phyloP scores from a whole-genome alignment of 2,113 vertebrate genomes.

The Apteryx mantelli region DNA sequence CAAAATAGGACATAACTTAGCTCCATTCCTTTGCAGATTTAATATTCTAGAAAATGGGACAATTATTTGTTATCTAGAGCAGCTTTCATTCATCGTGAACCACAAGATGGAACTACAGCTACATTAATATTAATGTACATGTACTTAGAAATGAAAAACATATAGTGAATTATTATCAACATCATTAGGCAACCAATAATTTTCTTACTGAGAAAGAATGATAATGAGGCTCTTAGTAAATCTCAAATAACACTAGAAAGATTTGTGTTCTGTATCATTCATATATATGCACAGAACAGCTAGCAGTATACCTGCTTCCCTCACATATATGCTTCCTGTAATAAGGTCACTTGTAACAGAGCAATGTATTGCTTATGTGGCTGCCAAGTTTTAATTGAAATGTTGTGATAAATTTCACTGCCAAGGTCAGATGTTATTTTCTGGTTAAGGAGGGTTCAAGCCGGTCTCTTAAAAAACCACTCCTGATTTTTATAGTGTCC shows the following conservation, averaged over 20 bases:
- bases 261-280: neutral
- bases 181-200: neutral
- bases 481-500: slow-evolving; percentile 83
- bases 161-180: slow-evolving; percentile 1
- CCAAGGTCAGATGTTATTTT: slow-evolving; percentile 82
- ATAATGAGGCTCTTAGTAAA: slow-evolving; percentile 15
- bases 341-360: slow-evolving; percentile 74
- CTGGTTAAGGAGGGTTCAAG: slow-evolving; percentile 81
- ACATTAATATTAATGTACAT: slow-evolving; percentile 28
- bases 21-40: neutral
- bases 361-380: slow-evolving; percentile 54
- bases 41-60: neutral
- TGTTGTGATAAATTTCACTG: slow-evolving; percentile 86
- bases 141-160: slow-evolving; percentile 2
- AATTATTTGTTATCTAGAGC: neutral
- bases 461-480: slow-evolving; percentile 76
- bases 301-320: neutral
- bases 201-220: slow-evolving; percentile 16
- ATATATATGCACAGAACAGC: neutral
- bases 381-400: slow-evolving; percentile 88
- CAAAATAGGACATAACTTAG: neutral
- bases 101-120: neutral
- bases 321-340: slow-evolving; percentile 28
- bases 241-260: neutral
- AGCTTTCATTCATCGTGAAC: neutral